Percentiles rank a stretch among this genome's conserved stretches.
These are phyloP conservation scores for Pterobdella sp. DNA, from an alignment of 2,888 invertebrate species.

Conservation along the genomic window DNA sequence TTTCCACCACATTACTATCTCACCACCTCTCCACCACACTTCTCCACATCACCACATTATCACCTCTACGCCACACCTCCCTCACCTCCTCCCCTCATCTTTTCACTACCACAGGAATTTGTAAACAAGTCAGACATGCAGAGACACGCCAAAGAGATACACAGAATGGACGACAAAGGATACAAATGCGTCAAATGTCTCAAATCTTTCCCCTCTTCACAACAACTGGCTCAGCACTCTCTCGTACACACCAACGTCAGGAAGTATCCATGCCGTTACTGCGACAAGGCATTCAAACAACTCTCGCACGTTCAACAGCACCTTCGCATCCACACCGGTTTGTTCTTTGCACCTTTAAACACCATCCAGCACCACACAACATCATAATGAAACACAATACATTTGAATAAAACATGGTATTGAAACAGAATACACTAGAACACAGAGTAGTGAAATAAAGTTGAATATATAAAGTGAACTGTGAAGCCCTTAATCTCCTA, in stretches of 20 bases:
- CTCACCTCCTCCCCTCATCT: background rate
- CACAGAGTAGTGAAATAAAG: too few relatives aligned
- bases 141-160: conserved; percentile 38
- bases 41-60: background rate
- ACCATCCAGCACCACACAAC: background rate
- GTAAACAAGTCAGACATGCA: conserved; percentile 39
- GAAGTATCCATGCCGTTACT: conserved; percentile 93
- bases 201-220: conserved; percentile 91
- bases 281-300: conserved; percentile 91
- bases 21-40: background rate
- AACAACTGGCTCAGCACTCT: conserved; percentile 91
- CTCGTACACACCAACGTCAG: conserved; percentile 92
- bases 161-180: conserved; percentile 64
- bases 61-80: background rate
- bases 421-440: too few relatives aligned
- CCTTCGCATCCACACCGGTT: conserved; percentile 88
- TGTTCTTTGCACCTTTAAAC: conserved; percentile 49
- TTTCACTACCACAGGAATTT: conserved; percentile 36
- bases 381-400: too few relatives aligned
- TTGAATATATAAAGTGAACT: too few relatives aligned
- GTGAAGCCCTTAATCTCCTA: too few relatives aligned
- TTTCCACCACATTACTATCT: background rate
- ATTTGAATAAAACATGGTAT: too few relatives aligned
- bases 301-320: conserved; percentile 94
- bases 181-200: conserved; percentile 96